Conservation (phyloP, 2,888 invertebrate genomes). For the Tetragnatha montana region DNA sequence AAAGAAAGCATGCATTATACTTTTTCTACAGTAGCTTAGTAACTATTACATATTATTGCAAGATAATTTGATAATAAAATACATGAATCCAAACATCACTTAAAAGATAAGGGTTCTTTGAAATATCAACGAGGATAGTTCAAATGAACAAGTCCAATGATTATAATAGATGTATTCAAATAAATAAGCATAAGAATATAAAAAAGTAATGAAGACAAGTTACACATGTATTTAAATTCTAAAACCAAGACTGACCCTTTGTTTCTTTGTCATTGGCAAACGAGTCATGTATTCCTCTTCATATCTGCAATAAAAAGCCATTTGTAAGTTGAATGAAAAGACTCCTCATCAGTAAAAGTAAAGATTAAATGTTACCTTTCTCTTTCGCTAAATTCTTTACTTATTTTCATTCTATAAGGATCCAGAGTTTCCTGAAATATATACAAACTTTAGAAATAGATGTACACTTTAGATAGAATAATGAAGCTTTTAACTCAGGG, state of each 20-base stretch:
- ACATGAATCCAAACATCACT: neutral
- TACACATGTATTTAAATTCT: neutral
- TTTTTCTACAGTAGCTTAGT: too few relatives aligned
- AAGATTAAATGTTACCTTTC: conserved; percentile 38
- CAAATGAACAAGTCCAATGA: too few relatives aligned
- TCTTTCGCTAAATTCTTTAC: conserved; percentile 59
- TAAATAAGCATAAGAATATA: neutral
- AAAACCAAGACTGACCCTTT: conserved; percentile 48
- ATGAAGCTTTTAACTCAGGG: neutral
- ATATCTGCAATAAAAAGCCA: conserved; percentile 47
- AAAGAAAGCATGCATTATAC: too few relatives aligned
- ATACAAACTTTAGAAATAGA: neutral
- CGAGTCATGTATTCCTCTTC: conserved; percentile 72
- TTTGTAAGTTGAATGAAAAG: neutral
- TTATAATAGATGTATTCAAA: neutral
- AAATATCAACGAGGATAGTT: too few relatives aligned
- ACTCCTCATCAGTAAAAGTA: neutral
- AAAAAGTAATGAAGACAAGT: neutral
- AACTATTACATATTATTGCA: too few relatives aligned
- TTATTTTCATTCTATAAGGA: conserved; percentile 57
- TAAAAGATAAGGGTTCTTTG: too few relatives aligned
- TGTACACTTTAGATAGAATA: neutral
- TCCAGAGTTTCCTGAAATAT: conserved; percentile 53
- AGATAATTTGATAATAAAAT: neutral
- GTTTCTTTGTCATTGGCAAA: conserved; percentile 70